Base-by-base conservation (phyloP, 2,888 invertebrate species). In the Elegia similella region DNA sequence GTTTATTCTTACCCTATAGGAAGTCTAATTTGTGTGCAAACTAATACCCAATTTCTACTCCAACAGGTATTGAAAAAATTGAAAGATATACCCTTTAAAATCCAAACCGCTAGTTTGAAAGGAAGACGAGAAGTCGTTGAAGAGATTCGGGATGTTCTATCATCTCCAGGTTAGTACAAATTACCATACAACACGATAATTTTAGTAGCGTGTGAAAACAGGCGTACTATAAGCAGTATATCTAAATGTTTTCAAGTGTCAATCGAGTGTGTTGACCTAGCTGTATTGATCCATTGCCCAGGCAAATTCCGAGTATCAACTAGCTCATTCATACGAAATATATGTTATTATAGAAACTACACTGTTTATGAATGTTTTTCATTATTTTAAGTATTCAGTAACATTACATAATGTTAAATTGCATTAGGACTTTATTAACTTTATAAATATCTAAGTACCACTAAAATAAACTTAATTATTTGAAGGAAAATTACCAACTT, bases 81-180 rank as follows among this genome's bases (percentile, higher is more conserved):
- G 68, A 95, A 95, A 84, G 95, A 96, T 91, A 91, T 96, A 74
- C 95, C 95, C 59, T 93, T 93, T 80, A 94, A 93, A 85, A 93
- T 95, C 73, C 95, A 95, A 82, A 94, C 94, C 73, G 93, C 95
- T 66, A 95, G 95, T 86, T 88, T 94, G 77, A 95, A 93, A 76
- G 95, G 94, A 75, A 92, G 96, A 75, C 93, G 93, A 77, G 90
- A 93, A 79, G 92, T 95, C 73, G 88, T 95, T 63, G 84, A 94
- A 71, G 93, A 94, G 90, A 94, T 96, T 80, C 93, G 93, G 74
- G 89, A 93, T 82, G 94, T 96, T 80, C 91, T 96, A 79, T 92
- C 93, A 75, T 94, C 95, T 80, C 93, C 95, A 87, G 96, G 97
- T 97, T 90, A 85, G 63, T 58, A n/a, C 7, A 8, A 66, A 62